Evolutionary conservation across 2,113 vertebrate species (phyloP).

Genomic region (Sceloporus tristichus): DNA sequence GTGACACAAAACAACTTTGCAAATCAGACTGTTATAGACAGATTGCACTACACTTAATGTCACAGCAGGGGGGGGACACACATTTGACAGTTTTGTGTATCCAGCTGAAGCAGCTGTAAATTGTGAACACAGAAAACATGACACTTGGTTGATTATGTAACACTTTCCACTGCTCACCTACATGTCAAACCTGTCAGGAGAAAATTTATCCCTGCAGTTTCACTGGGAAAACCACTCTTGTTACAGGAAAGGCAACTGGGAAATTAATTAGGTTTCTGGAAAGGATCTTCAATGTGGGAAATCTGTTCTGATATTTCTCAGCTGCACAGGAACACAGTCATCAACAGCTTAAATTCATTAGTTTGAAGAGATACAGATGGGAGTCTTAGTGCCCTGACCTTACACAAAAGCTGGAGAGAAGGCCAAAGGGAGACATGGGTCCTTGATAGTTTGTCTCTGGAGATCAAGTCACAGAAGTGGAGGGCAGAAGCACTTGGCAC

Average conservation of each 20-base stretch:
- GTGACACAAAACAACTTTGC: neutral
- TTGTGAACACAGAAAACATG: neutral
- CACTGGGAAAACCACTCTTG: slow-evolving; percentile 52
- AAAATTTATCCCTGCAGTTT: slow-evolving; percentile 37
- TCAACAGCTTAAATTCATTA: slow-evolving; percentile 57
- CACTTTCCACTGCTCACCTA: slow-evolving; percentile 44
- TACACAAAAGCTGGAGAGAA: neutral
- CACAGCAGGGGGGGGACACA: neutral
- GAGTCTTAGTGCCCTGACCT: slow-evolving; percentile 21
- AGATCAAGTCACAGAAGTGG: neutral
- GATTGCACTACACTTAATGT: neutral
- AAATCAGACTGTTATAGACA: slow-evolving; percentile 4
- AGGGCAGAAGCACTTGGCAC: neutral
- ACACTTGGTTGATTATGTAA: neutral
- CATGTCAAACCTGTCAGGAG: slow-evolving; percentile 24
- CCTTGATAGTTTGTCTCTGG: slow-evolving; percentile 10
- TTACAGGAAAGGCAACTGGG: slow-evolving; percentile 47
- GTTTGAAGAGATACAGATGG: slow-evolving; percentile 69
- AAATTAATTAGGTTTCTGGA: slow-evolving; percentile 67
- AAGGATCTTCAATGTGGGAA: slow-evolving; percentile 65
- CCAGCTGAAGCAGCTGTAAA: slow-evolving; percentile 19
- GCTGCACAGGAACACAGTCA: slow-evolving; percentile 66
- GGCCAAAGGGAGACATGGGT: neutral
- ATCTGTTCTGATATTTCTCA: slow-evolving; percentile 66
- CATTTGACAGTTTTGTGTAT: neutral